A percentile compares a stretch with the other conserved stretches of the same genome.
phyloP scores from a whole-genome alignment of 2,888 invertebrate genomes.

The Heliconius charithonia region DNA sequence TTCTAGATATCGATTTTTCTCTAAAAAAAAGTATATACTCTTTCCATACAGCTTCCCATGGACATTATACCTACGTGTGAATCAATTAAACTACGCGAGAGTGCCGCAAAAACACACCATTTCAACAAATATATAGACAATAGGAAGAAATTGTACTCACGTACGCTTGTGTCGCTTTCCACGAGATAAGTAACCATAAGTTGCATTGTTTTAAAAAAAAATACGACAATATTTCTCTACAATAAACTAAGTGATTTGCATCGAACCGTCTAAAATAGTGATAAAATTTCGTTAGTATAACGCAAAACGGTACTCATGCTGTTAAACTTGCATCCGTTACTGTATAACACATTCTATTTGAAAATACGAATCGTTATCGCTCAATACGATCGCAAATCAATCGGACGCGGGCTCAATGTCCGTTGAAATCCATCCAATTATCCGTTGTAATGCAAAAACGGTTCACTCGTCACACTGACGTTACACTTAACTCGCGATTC shows the following conservation, averaged over 20 bases:
- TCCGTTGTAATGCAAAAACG: slow-evolving; percentile 36
- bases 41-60: slow-evolving; percentile 20
- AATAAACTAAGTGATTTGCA: slow-evolving; percentile 31
- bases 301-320: slow-evolving; percentile 6
- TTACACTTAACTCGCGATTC: slow-evolving; percentile 47
- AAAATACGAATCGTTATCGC: slow-evolving; percentile 49
- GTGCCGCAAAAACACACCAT: slow-evolving; percentile 63
- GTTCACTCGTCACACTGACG: slow-evolving; percentile 43
- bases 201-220: slow-evolving; percentile 77
- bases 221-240: slow-evolving; percentile 74
- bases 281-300: not conserved
- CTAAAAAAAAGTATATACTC: slow-evolving; percentile 2
- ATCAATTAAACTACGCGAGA: slow-evolving; percentile 62
- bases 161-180: slow-evolving; percentile 68
- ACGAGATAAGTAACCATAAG: slow-evolving; percentile 77
- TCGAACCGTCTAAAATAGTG: not conserved
- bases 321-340: not conserved
- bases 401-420: slow-evolving; percentile 11
- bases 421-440: slow-evolving; percentile 25
- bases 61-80: slow-evolving; percentile 28
- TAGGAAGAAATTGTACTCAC: slow-evolving; percentile 79
- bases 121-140: slow-evolving; percentile 68
- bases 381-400: slow-evolving; percentile 20
- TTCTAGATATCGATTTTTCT: slow-evolving; percentile 28
- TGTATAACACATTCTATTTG: slow-evolving; percentile 10